phyloP scores from a whole-genome alignment of 2,888 invertebrate species.

The Orthonevra nobilis region DNA sequence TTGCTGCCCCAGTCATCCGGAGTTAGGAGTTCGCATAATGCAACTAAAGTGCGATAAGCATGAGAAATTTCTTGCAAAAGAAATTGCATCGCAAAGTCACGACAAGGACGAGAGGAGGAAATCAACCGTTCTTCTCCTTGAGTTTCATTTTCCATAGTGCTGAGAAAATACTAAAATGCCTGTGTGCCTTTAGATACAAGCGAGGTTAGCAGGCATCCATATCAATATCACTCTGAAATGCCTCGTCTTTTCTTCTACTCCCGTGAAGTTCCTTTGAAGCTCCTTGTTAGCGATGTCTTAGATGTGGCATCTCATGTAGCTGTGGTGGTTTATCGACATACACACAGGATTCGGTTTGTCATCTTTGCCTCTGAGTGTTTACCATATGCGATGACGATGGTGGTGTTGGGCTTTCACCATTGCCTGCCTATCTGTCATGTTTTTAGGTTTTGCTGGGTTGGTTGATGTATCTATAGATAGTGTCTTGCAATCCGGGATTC shows the following conservation, averaged over 20 bases:
- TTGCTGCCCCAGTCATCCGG: background rate
- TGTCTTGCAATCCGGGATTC: constrained; percentile 2
- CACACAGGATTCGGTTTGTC: no score
- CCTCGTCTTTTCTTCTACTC: background rate
- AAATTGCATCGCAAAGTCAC: constrained; percentile 6
- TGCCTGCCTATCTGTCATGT: constrained; percentile 33
- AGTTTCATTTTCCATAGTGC: background rate
- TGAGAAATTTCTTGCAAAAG: background rate
- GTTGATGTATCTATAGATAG: constrained; percentile 6
- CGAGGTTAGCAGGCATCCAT: constrained; percentile 25
- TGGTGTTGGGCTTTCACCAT: no score
- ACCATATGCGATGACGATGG: no score
- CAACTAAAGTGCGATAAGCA: background rate
- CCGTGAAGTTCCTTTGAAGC: constrained; percentile 26
- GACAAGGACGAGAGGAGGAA: background rate
- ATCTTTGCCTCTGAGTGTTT: constrained; percentile 13
- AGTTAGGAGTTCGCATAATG: no score
- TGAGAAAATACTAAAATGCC: constrained; percentile 5
- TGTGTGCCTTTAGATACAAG: constrained; percentile 14
- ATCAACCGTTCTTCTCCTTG: background rate
- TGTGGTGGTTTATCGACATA: no score
- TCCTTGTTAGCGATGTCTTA: constrained; percentile 12
- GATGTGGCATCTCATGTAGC: no score
- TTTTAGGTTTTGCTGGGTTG: no score
- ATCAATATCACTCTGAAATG: constrained; percentile 39